These are phyloP conservation scores for Platyrinchus mystaceus DNA, from an alignment of 2,797 vertebrate genomes.

Conservation along the genomic window DNA sequence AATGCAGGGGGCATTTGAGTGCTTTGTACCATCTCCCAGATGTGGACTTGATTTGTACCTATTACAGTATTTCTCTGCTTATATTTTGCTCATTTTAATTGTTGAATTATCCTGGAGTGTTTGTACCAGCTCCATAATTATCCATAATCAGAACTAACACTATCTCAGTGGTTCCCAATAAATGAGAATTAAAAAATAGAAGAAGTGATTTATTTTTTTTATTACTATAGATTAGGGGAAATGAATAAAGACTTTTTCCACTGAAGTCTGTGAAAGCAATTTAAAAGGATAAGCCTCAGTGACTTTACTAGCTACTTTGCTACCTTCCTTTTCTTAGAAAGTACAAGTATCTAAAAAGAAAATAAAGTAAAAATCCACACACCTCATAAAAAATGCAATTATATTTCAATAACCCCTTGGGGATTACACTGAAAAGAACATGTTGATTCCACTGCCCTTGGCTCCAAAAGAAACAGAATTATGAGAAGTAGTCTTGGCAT, in stretches of 20 bases:
- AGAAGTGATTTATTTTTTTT: background rate
- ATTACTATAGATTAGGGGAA: background rate
- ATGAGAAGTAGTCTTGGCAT: conserved; percentile 1
- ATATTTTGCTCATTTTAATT: background rate
- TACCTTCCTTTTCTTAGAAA: background rate
- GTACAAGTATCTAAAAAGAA: background rate
- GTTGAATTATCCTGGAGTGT: background rate
- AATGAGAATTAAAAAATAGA: background rate
- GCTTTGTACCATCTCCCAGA: background rate
- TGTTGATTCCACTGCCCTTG: background rate
- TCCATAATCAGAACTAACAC: background rate
- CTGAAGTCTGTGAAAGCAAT: background rate
- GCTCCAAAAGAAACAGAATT: conserved; percentile 34
- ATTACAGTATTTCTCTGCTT: background rate
- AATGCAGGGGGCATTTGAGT: background rate
- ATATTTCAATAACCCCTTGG: background rate
- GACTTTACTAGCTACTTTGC: background rate
- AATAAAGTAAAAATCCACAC: background rate
- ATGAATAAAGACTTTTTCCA: background rate
- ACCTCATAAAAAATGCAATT: background rate
- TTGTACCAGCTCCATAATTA: background rate
- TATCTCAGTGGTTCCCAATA: background rate
- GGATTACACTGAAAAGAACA: background rate
- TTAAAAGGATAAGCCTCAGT: background rate
- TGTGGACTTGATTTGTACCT: background rate